These are phyloP conservation scores for Glaucomys volans DNA, from an alignment of 2,113 vertebrate species.

Conservation along the genomic window DNA sequence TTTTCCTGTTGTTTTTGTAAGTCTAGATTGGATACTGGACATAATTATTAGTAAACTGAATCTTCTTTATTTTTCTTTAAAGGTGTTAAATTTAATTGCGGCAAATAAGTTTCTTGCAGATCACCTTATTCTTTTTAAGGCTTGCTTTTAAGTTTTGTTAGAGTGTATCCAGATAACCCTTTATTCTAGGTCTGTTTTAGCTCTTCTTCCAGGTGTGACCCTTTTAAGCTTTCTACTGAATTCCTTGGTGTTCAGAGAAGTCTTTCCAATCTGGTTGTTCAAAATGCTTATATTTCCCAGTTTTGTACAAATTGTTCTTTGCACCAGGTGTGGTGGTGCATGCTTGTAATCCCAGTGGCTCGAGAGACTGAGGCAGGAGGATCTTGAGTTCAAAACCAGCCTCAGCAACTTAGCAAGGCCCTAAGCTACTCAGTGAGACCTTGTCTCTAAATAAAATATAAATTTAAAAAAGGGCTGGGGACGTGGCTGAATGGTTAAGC, in stretches of 20 bases:
- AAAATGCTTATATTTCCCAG: not conserved
- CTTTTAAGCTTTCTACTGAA: not conserved
- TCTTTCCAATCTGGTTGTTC: not conserved
- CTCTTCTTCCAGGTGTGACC: not conserved
- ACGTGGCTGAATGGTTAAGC: too few species aligned
- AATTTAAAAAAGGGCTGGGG: too few species aligned
- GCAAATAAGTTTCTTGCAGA: slow-evolving; percentile 6
- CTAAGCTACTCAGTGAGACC: too few species aligned
- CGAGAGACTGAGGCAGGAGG: too few species aligned
- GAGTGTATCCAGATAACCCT: not conserved
- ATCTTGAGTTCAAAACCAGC: too few species aligned
- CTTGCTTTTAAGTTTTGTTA: slow-evolving; percentile 15
- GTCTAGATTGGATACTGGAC: not conserved
- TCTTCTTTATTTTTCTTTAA: slow-evolving; percentile 39
- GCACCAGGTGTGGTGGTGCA: too few species aligned
- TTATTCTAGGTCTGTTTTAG: not conserved
- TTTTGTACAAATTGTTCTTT: not conserved
- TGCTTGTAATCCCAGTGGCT: too few species aligned
- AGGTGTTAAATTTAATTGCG: not conserved
- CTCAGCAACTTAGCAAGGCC: too few species aligned
- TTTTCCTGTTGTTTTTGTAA: slow-evolving; percentile 6
- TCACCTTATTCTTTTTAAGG: not conserved
- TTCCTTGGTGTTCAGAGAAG: not conserved
- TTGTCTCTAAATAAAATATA: too few species aligned
- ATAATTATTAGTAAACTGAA: not conserved